These are phyloP conservation scores for Acipenser ruthenus DNA, from an alignment of 2,797 vertebrate genomes.

Conservation along the genomic window DNA sequence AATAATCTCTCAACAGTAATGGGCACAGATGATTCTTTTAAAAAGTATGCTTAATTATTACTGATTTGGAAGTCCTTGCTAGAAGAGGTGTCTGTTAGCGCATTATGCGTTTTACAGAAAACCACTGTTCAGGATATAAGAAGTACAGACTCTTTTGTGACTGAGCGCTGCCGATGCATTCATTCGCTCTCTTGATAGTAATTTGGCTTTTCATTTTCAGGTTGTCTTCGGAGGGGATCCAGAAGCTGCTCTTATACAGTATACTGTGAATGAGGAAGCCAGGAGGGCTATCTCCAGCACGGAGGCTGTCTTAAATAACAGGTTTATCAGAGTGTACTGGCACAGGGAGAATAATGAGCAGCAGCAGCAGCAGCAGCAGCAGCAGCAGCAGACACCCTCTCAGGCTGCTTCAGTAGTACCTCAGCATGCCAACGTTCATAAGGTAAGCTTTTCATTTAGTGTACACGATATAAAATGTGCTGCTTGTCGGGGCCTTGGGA, in stretches of 20 bases:
- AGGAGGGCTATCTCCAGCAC: conserved; percentile 86
- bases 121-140: too few relatives aligned
- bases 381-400: conserved; percentile 33
- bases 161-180: background rate
- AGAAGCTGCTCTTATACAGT: conserved; percentile 89
- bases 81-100: too few relatives aligned
- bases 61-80: too few relatives aligned
- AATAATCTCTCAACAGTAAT: background rate
- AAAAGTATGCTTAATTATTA: too few relatives aligned
- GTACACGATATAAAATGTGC: too few relatives aligned
- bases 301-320: conserved; percentile 88
- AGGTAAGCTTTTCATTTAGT: conserved; percentile 36
- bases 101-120: too few relatives aligned
- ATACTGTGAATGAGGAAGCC: conserved; percentile 85
- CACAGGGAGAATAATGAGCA: conserved; percentile 68
- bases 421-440: conserved; percentile 50
- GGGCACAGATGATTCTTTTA: background rate
- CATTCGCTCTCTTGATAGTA: background rate
- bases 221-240: conserved; percentile 91
- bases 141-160: too few relatives aligned
- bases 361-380: conserved; percentile 33
- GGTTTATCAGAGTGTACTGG: conserved; percentile 93
- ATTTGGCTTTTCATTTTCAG: conserved; percentile 42
- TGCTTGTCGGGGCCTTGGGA: too few relatives aligned
- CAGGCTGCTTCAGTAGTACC: conserved; percentile 36